Evolutionary conservation across 2,113 vertebrate species (phyloP).

Genomic region (Mustelus asterias): DNA sequence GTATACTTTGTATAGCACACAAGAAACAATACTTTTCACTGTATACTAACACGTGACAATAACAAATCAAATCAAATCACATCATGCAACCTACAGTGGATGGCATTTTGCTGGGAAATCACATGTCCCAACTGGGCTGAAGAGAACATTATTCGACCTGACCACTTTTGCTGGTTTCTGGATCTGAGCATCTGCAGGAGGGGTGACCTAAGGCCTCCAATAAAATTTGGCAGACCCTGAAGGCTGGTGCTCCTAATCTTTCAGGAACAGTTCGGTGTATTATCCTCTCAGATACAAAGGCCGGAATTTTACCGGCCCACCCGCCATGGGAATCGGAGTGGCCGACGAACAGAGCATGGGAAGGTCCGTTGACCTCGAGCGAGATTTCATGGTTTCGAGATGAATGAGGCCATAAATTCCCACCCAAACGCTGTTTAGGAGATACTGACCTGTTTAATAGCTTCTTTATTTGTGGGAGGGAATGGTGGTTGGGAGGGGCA

Average conservation of each 20-base stretch:
- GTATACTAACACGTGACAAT: too few species aligned
- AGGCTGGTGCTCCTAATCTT: neutral
- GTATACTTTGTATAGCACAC: too few species aligned
- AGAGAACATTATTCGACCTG: neutral
- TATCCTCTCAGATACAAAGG: neutral
- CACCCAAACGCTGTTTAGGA: too few species aligned
- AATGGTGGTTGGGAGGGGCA: neutral
- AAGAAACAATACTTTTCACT: too few species aligned
- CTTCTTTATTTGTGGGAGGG: neutral
- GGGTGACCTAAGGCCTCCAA: neutral
- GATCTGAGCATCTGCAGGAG: neutral
- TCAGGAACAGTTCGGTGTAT: neutral
- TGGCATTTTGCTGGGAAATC: neutral
- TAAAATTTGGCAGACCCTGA: neutral
- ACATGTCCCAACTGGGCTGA: neutral
- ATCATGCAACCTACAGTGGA: too few species aligned
- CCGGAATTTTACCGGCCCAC: too few species aligned
- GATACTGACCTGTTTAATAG: neutral
- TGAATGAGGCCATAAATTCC: too few species aligned
- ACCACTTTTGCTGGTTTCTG: neutral
- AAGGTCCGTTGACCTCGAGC: too few species aligned
- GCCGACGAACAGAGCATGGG: too few species aligned
- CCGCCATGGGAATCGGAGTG: too few species aligned
- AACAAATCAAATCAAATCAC: too few species aligned
- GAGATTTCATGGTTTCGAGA: too few species aligned